A percentile compares a stretch with the other conserved stretches of the same genome.
Conservation (phyloP, 2,797 vertebrate species). For the Vespertilio murinus region DNA sequence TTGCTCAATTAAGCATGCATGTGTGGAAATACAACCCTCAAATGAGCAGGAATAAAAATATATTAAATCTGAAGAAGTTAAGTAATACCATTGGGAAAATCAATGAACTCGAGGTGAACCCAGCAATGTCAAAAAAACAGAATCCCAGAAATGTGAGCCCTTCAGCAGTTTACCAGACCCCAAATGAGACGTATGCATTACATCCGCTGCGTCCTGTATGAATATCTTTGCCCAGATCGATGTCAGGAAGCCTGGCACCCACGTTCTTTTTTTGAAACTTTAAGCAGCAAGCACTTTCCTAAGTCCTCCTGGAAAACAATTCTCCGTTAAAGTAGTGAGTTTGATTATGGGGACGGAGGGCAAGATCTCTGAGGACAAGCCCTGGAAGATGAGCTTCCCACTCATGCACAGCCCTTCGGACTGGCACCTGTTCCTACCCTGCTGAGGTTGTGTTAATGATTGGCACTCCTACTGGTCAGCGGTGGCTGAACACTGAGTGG, state of each 20-base stretch:
- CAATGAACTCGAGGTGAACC: conserved; percentile 79
- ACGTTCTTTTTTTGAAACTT: conserved; percentile 57
- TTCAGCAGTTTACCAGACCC: neutral
- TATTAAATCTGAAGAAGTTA: conserved; percentile 71
- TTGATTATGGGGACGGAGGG: conserved; percentile 56
- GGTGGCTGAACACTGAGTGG: neutral
- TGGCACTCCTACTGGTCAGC: neutral
- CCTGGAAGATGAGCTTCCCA: conserved; percentile 61
- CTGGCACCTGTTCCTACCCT: neutral
- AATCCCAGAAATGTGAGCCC: conserved; percentile 74
- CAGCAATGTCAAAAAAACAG: conserved; percentile 74
- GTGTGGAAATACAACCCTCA: conserved; percentile 69
- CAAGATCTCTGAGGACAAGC: conserved; percentile 65
- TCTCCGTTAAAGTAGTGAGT: conserved; percentile 64
- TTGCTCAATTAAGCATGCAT: conserved; percentile 71
- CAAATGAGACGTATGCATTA: conserved; percentile 33
- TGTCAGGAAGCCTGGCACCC: conserved; percentile 31
- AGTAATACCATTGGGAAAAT: conserved; percentile 70
- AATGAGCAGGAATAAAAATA: conserved; percentile 77
- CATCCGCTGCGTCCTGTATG: conserved; percentile 23
- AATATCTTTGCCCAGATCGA: neutral
- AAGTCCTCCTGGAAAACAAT: conserved; percentile 77
- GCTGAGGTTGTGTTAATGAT: neutral
- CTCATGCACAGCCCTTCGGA: neutral
- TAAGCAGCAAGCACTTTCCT: conserved; percentile 73